phyloP scores from a whole-genome alignment of 2,888 invertebrate species.

The Drosophila rubida region DNA sequence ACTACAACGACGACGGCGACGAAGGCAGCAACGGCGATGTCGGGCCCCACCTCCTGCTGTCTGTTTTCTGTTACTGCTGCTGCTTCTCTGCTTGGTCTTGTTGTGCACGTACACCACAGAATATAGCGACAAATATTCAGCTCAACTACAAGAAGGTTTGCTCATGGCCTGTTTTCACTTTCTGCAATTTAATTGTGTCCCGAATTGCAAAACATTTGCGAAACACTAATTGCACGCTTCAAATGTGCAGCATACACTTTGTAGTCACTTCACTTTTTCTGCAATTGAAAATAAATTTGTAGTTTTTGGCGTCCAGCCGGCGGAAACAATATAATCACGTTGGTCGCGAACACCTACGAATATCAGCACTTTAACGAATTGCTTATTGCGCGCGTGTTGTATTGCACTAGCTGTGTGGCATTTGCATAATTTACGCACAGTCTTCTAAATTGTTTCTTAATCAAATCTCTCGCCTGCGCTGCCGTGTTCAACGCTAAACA shows the following conservation, averaged over 20 bases:
- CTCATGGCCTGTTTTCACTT: conserved; percentile 65
- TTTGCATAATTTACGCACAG: conserved; percentile 50
- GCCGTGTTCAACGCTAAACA: conserved; percentile 74
- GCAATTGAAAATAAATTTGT: conserved; percentile 54
- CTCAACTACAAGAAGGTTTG: conserved; percentile 3
- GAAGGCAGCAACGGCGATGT: conserved; percentile 24
- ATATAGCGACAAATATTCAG: conserved; percentile 36
- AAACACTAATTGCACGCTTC: conserved; percentile 8
- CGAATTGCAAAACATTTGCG: conserved; percentile 59
- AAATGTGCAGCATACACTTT: conserved; percentile 32
- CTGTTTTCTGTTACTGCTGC: conserved; percentile 56
- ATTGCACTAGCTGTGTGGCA: conserved; percentile 8
- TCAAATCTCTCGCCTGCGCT: conserved; percentile 51
- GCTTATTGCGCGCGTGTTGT: neutral
- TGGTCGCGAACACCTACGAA: conserved; percentile 12
- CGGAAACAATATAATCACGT: conserved; percentile 48
- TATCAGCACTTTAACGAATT: conserved; percentile 5
- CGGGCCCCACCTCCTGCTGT: conserved; percentile 64
- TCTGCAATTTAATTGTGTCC: conserved; percentile 38
- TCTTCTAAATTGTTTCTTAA: conserved; percentile 65
- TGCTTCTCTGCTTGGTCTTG: conserved; percentile 45
- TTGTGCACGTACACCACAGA: conserved; percentile 74
- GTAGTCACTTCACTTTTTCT: conserved; percentile 28
- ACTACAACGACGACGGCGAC: conserved; percentile 13
- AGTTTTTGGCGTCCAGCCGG: conserved; percentile 64